Percentiles rank a stretch among this genome's conserved stretches.
These are phyloP conservation scores for Balaeniceps rex DNA, from an alignment of 2,113 vertebrate genomes.

Conservation along the genomic window DNA sequence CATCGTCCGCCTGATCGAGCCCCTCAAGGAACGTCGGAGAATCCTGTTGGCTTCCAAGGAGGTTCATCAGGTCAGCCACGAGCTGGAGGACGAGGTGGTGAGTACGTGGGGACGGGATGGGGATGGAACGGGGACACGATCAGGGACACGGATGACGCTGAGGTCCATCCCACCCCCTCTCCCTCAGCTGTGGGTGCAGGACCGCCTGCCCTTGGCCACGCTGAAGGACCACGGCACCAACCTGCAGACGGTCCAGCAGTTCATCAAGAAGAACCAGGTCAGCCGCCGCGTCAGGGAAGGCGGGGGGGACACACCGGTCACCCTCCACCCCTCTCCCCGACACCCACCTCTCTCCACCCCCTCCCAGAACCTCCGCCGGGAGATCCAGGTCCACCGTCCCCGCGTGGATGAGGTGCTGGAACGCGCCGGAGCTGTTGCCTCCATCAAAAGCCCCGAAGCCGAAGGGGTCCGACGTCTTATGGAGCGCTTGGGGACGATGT, in stretches of 20 bases:
- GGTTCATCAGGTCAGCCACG: too few relatives aligned
- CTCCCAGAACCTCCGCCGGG: constrained; percentile 83
- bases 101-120: too few relatives aligned
- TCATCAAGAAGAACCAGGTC: constrained; percentile 94
- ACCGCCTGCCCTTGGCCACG: constrained; percentile 83
- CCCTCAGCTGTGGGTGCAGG: constrained; percentile 85
- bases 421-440: constrained; percentile 76
- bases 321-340: background rate
- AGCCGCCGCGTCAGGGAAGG: background rate
- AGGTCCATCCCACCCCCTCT: background rate
- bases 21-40: too few relatives aligned
- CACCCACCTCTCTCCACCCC: too few relatives aligned
- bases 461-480: constrained; percentile 76
- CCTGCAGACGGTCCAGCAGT: constrained; percentile 88
- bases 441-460: constrained; percentile 83
- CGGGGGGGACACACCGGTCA: too few relatives aligned
- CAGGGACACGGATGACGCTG: background rate
- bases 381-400: constrained; percentile 84
- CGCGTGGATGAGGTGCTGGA: constrained; percentile 87
- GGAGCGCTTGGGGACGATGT: constrained; percentile 80
- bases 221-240: constrained; percentile 82
- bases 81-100: too few relatives aligned
- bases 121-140: too few relatives aligned
- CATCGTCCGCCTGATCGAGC: too few relatives aligned
- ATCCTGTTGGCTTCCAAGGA: too few relatives aligned